These are phyloP conservation scores for Aphis craccivora DNA, from an alignment of 1,140 invertebrate genomes.

Conservation along the genomic window DNA sequence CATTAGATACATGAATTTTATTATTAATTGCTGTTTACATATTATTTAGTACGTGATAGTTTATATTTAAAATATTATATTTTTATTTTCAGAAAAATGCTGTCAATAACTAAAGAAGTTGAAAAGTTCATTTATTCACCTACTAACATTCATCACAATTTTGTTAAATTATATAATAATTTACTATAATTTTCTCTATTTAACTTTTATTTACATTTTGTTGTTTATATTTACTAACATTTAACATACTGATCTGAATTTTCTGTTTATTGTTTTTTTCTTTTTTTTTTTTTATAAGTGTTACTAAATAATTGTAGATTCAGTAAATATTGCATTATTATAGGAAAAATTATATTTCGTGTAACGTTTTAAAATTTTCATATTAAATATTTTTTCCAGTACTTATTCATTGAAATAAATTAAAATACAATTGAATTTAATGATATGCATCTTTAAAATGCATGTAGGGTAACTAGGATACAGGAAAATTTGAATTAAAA, in stretches of 20 bases:
- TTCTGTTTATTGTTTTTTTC: not conserved
- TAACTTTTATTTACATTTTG: not conserved
- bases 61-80: not conserved
- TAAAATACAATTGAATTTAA: not conserved
- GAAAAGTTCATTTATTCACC: not conserved
- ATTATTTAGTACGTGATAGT: not conserved
- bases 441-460: not conserved
- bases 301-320: not conserved
- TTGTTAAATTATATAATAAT: not conserved
- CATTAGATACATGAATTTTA: not conserved
- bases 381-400: not conserved
- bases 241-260: not conserved
- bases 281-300: not conserved
- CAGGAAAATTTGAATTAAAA: not conserved
- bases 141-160: slow-evolving; percentile 29
- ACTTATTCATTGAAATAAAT: not conserved
- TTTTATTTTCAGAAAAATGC: slow-evolving; percentile 38
- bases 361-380: not conserved
- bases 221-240: not conserved
- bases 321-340: not conserved
- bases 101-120: not conserved
- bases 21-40: not conserved
- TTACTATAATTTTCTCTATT: not conserved
- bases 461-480: not conserved
- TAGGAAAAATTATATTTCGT: not conserved